Base-by-base conservation (phyloP, 1,140 invertebrate genomes). In the Plectus sambesii region DNA sequence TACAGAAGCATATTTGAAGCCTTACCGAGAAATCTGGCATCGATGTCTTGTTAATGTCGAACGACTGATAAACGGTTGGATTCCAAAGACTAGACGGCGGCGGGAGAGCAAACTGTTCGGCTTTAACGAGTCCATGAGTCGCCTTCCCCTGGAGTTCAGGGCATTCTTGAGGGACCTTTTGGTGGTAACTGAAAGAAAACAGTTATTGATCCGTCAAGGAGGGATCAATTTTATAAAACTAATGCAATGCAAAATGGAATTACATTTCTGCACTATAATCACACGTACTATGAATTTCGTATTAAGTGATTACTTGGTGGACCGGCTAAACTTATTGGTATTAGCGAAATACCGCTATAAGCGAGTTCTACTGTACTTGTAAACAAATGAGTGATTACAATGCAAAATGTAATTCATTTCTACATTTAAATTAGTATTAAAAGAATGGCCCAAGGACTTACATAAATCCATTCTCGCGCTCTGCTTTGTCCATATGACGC, bases 401-500 rank as follows among this genome's bases (percentile, higher is more conserved):
- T 15, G 5, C 3, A 36, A 33, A 27, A 59, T 5, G 36, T 23
- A 24, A 53, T 22, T 58, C 55, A 45, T 0, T 56, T 42, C 8
- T 9, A 53, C 12, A 6, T n/a, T n/a, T n/a, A n/a, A n/a, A n/a
- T n/a, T n/a, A n/a, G n/a, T n/a, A 40, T 41, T 17, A 47, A 39
- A 42, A 24, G 23, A 39, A 8, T n/a, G 33, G 6, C 35, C 39
- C 45, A 15, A 20, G 47, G 68, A n/a, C 72, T 71, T 72, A 81
- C 79, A 83, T 82, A 41, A 83, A 75, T 53, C 78, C 77, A 72
- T 82, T 82, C 70, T 82, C 81, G 53, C 81, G 64, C 55, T 81
- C 76, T 69, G 80, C 81, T 63, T 83, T 83, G 47, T 82, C 79
- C 38, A 82, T 66, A 6, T 77, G 80, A 37, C 79, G 67, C 51